Evolutionary conservation across 2,113 vertebrate genomes (phyloP).

Genomic region (Rhegmatorhina hoffmannsi): DNA sequence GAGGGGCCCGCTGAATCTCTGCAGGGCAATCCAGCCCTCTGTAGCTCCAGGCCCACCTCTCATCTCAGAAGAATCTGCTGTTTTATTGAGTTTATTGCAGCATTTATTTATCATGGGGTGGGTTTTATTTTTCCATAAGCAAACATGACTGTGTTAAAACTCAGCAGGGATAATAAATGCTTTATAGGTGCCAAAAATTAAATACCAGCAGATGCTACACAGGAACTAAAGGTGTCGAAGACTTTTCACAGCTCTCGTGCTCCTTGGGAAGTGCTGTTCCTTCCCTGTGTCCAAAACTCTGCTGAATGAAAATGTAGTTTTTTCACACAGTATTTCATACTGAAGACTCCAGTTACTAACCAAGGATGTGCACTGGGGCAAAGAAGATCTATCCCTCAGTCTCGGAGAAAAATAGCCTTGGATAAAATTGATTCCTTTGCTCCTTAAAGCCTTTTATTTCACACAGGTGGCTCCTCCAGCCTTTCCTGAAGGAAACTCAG

Average conservation of each 20-base stretch:
- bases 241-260: background rate
- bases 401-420: background rate
- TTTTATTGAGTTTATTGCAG: background rate
- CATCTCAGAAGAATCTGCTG: background rate
- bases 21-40: background rate
- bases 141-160: background rate
- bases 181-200: background rate
- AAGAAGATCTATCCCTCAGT: background rate
- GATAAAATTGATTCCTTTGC: background rate
- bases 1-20: rapidly evolving
- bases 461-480: background rate
- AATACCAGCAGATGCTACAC: background rate
- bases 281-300: background rate
- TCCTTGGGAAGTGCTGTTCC: background rate
- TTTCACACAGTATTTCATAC: background rate
- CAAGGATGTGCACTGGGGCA: background rate
- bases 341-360: background rate
- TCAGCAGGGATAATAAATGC: background rate
- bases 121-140: background rate
- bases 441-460: background rate
- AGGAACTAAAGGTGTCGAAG: background rate
- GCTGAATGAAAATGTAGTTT: background rate
- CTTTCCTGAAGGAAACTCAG: background rate
- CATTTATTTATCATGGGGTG: background rate
- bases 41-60: background rate